Conservation (phyloP, 2,888 invertebrate species). For the Cylindroiulus punctatus region DNA sequence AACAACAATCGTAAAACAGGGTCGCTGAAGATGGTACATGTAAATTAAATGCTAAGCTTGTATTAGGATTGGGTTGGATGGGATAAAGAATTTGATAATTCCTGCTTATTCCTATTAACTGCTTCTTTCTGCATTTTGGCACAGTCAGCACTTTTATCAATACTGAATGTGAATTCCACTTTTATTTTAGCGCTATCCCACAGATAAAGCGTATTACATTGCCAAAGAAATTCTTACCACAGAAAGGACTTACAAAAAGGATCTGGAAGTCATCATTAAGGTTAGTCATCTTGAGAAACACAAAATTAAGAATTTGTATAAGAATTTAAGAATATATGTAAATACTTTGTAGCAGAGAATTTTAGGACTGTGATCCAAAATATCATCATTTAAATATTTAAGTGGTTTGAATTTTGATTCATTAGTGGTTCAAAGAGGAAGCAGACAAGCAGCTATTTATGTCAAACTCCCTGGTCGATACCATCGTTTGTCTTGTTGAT, state of each 20-base stretch:
- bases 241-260: slow-evolving; percentile 93
- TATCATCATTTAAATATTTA: neutral
- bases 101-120: neutral
- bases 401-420: neutral
- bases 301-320: neutral
- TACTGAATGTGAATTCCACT: neutral
- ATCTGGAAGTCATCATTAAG: slow-evolving; percentile 88
- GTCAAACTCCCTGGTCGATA: slow-evolving; percentile 72
- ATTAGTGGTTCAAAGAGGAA: slow-evolving; percentile 79
- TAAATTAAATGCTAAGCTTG: neutral
- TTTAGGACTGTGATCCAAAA: no score
- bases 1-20: slow-evolving; percentile 22
- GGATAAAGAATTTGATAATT: neutral
- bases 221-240: slow-evolving; percentile 95
- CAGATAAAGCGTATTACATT: slow-evolving; percentile 81
- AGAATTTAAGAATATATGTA: no score
- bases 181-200: slow-evolving; percentile 72
- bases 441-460: slow-evolving; percentile 72
- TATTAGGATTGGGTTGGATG: neutral
- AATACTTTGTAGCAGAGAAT: no score
- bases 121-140: neutral
- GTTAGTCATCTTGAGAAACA: slow-evolving; percentile 70
- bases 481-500: slow-evolving; percentile 72
- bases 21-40: slow-evolving; percentile 23
- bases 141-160: neutral